Conservation (phyloP, 2,113 vertebrate species). For the Amazona vittata region DNA sequence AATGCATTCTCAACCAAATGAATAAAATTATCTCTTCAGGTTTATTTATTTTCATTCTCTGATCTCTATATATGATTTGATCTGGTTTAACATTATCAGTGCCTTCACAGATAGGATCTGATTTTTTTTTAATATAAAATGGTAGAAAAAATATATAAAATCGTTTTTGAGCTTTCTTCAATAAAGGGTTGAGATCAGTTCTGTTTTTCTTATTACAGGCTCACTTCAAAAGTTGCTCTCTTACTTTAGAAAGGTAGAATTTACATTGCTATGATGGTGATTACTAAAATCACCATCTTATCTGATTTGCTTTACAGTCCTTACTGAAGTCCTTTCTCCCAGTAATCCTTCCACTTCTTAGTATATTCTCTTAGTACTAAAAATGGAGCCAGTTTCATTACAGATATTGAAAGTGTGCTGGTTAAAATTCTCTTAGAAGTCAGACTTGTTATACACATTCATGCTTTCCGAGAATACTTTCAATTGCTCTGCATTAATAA, state of each 20-base stretch:
- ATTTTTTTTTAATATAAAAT: neutral
- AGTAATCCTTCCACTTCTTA: neutral
- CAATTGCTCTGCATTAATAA: constrained; percentile 29
- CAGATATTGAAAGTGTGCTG: neutral
- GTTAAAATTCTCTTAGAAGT: constrained; percentile 20
- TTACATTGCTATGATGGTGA: neutral
- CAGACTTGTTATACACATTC: neutral
- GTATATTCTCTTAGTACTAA: neutral
- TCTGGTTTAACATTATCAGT: neutral
- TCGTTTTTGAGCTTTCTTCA: neutral
- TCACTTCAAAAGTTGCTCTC: neutral
- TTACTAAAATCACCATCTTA: neutral
- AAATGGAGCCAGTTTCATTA: constrained; percentile 6
- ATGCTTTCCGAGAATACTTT: neutral
- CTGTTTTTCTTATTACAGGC: neutral
- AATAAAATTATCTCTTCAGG: neutral
- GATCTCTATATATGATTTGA: neutral
- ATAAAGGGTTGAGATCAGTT: neutral
- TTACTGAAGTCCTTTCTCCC: neutral
- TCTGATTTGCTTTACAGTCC: neutral
- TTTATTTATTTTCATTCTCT: constrained; percentile 8
- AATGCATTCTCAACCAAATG: neutral
- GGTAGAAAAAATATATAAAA: neutral
- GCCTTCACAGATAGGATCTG: neutral
- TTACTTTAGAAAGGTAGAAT: neutral